A percentile compares a stretch with the other conserved stretches of the same genome.
Conservation (phyloP, 2,888 invertebrate species). For the Pseudococcus viburni region DNA sequence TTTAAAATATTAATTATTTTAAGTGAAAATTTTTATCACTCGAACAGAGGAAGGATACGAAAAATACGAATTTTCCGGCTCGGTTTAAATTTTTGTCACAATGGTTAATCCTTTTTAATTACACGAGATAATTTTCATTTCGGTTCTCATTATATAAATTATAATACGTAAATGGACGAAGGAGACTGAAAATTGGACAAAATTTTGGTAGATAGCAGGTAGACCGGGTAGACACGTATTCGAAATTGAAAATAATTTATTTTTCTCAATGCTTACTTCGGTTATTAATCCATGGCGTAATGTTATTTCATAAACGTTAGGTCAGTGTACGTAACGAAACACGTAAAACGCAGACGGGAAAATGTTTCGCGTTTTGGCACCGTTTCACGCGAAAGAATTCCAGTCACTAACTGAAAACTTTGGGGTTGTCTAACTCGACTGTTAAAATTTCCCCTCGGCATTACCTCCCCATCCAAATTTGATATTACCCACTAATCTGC, state of each 20-base stretch:
- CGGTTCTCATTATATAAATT: background rate
- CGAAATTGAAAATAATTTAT: background rate
- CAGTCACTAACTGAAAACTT: constrained; percentile 64
- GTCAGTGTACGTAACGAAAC: constrained; percentile 60
- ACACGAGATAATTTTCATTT: background rate
- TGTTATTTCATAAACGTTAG: constrained; percentile 61
- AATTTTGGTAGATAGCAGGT: background rate
- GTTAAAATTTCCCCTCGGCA: constrained; percentile 62
- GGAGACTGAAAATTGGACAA: background rate
- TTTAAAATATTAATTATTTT: constrained; percentile 1
- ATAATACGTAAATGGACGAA: background rate
- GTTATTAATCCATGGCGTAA: constrained; percentile 58
- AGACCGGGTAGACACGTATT: background rate
- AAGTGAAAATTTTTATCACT: background rate
- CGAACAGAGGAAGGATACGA: background rate
- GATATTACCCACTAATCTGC: constrained; percentile 66
- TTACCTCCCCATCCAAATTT: constrained; percentile 60
- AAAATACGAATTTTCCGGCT: constrained; percentile 4
- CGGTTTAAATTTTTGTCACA: constrained; percentile 3
- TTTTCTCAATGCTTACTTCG: constrained; percentile 17
- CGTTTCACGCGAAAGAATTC: constrained; percentile 61
- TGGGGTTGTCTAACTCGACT: constrained; percentile 64
- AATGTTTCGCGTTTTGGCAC: constrained; percentile 61
- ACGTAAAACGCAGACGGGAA: constrained; percentile 60
- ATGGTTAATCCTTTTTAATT: constrained; percentile 19